Evolutionary conservation across 1,140 invertebrate genomes (phyloP), one percentile per base, ranked within the genome.

Genomic region (Pogonomyrmex californicus): DNA sequence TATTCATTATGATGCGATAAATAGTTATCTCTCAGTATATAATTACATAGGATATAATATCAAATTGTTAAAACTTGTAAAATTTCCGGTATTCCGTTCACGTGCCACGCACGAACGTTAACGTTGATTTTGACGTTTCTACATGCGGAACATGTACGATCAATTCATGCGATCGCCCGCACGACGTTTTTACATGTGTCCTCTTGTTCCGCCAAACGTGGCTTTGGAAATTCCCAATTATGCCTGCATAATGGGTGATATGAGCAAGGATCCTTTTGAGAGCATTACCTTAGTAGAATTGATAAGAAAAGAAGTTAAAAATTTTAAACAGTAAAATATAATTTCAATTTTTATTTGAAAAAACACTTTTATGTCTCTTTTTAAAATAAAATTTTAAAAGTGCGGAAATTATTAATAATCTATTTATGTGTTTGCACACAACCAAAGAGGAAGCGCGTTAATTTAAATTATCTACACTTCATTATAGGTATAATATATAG

Each of bases 61-160:
- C 17, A 58, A n/a, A 36, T 60, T 58, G 14, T 82, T 58, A 58
- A 68, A 41, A 54, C 9, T 56, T 10, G 17, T 6, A 23, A 44
- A 49, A 23, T 51, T 83, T 62, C 4, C 88, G 87, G 86, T 75
- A 88, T 92, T 91, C 78, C 2, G 4, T 44, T 44, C 89, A 70
- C 88, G 92, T 86, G 12, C 71, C 41, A 76, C 82, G 81, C 89
- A 92, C 90, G 92, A 71, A 92, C 92, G 91, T 93, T 60, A 83
- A 83, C 51, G 23, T 82, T 85, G 66, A 70, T 88, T 92, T 88
- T 73, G 85, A 71, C 83, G 66, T 77, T 58, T 81, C 38, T 83
- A 92, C 88, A 94, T 92, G 92, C 92, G 12, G 88, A 91, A 87
- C 38, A 54, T 36, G 62, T 68, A 51, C 14, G 56, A 85, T 88